phyloP scores from a whole-genome alignment of 2,113 vertebrate genomes.

The Alouatta palliata region DNA sequence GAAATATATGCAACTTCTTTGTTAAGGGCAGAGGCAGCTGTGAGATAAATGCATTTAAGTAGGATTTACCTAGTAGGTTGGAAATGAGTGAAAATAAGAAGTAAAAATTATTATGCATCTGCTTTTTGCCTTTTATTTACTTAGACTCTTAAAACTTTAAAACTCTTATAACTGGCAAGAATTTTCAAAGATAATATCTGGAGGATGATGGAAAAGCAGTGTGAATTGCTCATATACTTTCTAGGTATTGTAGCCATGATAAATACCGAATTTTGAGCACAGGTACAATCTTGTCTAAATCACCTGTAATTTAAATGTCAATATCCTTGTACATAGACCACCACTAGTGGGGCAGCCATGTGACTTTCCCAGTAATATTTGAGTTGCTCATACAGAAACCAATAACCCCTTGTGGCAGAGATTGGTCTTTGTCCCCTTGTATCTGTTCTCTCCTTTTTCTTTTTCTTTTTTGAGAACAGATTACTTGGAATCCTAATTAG shows the following conservation, averaged over 20 bases:
- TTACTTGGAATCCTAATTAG: background rate
- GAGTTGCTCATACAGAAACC: background rate
- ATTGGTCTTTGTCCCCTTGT: background rate
- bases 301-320: background rate
- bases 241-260: background rate
- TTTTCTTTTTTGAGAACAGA: background rate
- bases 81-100: constrained; percentile 72
- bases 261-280: constrained; percentile 43
- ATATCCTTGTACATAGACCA: background rate
- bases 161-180: constrained; percentile 52
- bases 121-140: constrained; percentile 73
- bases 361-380: background rate
- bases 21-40: constrained; percentile 43
- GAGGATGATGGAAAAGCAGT: background rate
- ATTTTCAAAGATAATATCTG: background rate
- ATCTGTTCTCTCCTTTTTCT: background rate
- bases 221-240: background rate
- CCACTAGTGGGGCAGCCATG: background rate
- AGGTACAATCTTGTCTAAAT: background rate
- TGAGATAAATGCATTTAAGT: constrained; percentile 67
- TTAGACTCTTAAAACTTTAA: constrained; percentile 70
- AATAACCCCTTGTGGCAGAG: background rate
- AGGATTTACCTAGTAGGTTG: constrained; percentile 72
- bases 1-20: constrained; percentile 46
- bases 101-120: constrained; percentile 70